Base-by-base conservation (phyloP, 2,113 vertebrate species). In the Phyllopteryx taeniolatus region DNA sequence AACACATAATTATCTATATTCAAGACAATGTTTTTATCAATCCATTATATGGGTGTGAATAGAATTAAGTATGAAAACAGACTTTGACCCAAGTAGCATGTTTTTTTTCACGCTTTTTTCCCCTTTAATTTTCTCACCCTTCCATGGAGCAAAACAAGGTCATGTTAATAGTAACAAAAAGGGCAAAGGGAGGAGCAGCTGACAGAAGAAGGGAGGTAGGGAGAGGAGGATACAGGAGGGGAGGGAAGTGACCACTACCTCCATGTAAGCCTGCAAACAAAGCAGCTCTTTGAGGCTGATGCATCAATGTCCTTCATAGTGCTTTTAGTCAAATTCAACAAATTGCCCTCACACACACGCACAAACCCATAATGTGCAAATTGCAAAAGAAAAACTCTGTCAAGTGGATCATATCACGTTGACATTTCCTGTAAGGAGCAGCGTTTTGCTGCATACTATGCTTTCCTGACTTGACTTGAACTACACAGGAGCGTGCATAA, bases 231-330 rank as follows among this genome's bases (percentile, higher is more conserved):
- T 19, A 56, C 49, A n/a, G 65, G 57, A 15, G 1, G 5, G 54
- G 47, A 19, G 64, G 71, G 79, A 27, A 35, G 49, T 72, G 60
- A 31, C 63, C 76, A 67, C 71, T 70, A 84, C 83, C 89, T 81
- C 87, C 81, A 83, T 81, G 68, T 80, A 68, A 80, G 79, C 69
- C 71, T 79, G 82, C 70, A 80, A 86, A 90, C 86, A 85, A 83
- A 91, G 87, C 84, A 72, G 22, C 71, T 79, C 81, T 88, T 86
- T 87, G 79, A 89, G 82, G 79, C 81, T 74, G 82, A 84, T 71
- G 57, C 80, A 79, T 85, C 83, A 79, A 60, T 82, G 77, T 72
- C 79, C 78, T 86, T 85, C 78, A 83, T 77, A 86, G 78, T 75
- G 70, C 80, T 73, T 79, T 64, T 70, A 79, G 61, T 83, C 78